Evolutionary conservation across 2,113 vertebrate genomes (phyloP).

Genomic region (Oceanodroma tethys): DNA sequence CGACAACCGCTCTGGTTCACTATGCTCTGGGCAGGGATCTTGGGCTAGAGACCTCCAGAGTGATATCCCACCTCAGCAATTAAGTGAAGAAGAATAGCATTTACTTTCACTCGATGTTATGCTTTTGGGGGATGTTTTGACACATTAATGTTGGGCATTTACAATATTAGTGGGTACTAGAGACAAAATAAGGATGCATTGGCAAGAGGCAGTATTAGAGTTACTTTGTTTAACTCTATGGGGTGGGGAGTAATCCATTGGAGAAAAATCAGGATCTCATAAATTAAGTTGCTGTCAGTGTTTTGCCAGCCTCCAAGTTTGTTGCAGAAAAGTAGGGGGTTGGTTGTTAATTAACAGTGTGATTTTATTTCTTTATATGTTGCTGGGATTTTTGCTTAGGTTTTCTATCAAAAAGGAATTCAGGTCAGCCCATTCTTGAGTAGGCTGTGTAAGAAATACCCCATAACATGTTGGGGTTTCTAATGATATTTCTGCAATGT

Average conservation of each 20-base stretch:
- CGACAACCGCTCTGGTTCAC: fast-evolving
- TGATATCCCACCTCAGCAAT: neutral
- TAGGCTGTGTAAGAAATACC: neutral
- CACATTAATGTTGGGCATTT: neutral
- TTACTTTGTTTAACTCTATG: neutral
- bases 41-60: neutral
- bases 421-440: neutral
- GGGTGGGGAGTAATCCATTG: neutral
- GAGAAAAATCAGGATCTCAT: neutral
- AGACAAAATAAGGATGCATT: neutral
- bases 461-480: neutral
- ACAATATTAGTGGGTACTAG: neutral
- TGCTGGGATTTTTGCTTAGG: neutral
- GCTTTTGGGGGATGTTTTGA: neutral
- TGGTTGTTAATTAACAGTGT: neutral
- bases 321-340: neutral
- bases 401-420: neutral
- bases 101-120: neutral
- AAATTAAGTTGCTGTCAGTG: neutral
- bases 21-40: neutral
- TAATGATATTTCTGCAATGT: neutral
- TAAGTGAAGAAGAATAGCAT: neutral
- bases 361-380: neutral
- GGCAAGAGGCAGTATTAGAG: neutral
- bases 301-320: neutral